A percentile compares a stretch with the other conserved stretches of the same genome.
phyloP scores from a whole-genome alignment of 2,797 vertebrate species.

The Columba guinea region DNA sequence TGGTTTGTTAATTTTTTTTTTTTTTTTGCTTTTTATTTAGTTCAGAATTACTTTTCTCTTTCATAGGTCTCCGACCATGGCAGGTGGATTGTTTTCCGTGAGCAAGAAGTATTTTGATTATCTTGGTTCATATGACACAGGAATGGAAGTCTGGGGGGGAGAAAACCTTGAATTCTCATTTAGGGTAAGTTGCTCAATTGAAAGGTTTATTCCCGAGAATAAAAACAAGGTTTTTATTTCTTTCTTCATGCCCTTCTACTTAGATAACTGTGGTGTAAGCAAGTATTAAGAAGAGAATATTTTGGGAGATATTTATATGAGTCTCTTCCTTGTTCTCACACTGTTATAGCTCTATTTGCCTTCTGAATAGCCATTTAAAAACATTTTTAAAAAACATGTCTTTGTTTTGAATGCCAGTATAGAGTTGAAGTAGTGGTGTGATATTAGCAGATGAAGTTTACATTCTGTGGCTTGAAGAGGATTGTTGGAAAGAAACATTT shows the following conservation, averaged over 20 bases:
- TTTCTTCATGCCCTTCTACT: background rate
- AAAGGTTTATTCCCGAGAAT: background rate
- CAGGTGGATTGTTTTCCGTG: constrained; percentile 95
- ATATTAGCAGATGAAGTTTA: background rate
- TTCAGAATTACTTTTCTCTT: background rate
- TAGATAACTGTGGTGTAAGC: background rate
- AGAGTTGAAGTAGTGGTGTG: background rate
- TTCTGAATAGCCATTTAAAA: background rate
- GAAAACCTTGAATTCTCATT: constrained; percentile 99
- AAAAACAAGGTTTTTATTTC: background rate
- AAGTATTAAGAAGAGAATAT: background rate
- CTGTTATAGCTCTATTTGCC: background rate
- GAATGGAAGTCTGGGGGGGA: constrained; percentile 99
- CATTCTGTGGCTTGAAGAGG: background rate
- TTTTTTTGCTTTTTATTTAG: background rate
- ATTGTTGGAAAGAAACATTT: background rate
- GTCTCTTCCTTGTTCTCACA: background rate
- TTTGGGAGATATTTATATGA: background rate
- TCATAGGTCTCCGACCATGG: constrained; percentile 96
- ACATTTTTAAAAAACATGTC: background rate
- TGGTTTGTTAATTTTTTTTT: background rate
- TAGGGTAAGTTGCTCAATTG: constrained; percentile 82
- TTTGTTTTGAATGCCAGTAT: background rate
- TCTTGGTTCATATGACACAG: constrained; percentile 97
- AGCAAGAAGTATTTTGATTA: constrained; percentile 93